A percentile compares a stretch with the other conserved stretches of the same genome.
These are phyloP conservation scores for Caenorhabditis sp. DNA, from an alignment of 2,888 invertebrate genomes.

Conservation along the genomic window DNA sequence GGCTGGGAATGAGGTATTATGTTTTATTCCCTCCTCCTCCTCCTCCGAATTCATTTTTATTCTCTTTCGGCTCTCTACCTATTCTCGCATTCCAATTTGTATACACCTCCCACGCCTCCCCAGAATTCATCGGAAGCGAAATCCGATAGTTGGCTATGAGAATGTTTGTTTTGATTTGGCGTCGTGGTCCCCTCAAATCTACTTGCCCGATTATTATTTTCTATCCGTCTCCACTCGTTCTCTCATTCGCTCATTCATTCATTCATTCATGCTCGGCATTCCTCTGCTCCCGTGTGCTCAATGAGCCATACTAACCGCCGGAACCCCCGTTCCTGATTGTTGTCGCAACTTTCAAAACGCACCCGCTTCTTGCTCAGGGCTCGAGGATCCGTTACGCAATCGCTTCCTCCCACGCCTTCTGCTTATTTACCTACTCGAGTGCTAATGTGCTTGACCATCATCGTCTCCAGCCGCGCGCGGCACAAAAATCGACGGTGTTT, in stretches of 20 bases:
- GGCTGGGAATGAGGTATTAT: slow-evolving; percentile 11
- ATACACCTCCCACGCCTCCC: slow-evolving; percentile 45
- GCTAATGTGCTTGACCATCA: slow-evolving; percentile 46
- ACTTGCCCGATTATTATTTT: slow-evolving; percentile 37
- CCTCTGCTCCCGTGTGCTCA: slow-evolving; percentile 15
- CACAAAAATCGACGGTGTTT: slow-evolving; percentile 24
- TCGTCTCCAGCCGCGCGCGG: neutral
- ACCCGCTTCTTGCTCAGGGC: neutral
- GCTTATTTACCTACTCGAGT: slow-evolving; percentile 27
- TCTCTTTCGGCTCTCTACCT: neutral
- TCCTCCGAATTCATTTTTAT: neutral
- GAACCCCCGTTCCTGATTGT: neutral
- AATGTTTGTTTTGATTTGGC: slow-evolving; percentile 51
- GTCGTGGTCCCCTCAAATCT: slow-evolving; percentile 10
- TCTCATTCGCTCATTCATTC: slow-evolving; percentile 26
- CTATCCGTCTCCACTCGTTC: slow-evolving; percentile 6
- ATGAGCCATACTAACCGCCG: slow-evolving; percentile 24
- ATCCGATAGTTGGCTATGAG: slow-evolving; percentile 35
- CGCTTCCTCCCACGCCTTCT: slow-evolving; percentile 21
- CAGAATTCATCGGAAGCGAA: slow-evolving; percentile 28
- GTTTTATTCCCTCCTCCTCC: slow-evolving; percentile 7
- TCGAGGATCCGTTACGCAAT: slow-evolving; percentile 18
- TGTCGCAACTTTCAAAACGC: neutral
- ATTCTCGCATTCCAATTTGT: slow-evolving; percentile 40
- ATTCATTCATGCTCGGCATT: slow-evolving; percentile 43